Evolutionary conservation across 1,140 invertebrate genomes (phyloP).

Genomic region (Gryllus bimaculatus): DNA sequence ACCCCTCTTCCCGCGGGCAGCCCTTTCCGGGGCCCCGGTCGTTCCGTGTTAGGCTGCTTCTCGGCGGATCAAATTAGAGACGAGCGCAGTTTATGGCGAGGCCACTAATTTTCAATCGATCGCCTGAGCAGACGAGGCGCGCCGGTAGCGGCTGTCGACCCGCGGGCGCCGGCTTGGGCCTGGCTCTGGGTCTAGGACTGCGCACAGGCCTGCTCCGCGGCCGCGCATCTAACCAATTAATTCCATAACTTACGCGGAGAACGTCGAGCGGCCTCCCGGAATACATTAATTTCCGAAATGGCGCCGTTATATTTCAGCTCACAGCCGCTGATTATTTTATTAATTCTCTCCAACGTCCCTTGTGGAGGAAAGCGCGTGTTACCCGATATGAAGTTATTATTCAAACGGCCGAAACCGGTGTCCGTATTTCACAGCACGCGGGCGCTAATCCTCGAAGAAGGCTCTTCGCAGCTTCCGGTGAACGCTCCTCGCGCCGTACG

Average conservation of each 20-base stretch:
- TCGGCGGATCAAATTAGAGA: neutral
- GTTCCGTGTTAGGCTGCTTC: neutral
- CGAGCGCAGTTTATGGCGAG: neutral
- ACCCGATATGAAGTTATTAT: conserved; percentile 1
- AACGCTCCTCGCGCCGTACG: neutral
- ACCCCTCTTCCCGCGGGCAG: too few relatives aligned
- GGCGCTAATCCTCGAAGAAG: neutral
- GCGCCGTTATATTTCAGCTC: neutral
- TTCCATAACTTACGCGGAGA: neutral
- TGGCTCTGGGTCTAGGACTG: too few relatives aligned
- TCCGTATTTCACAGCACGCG: neutral
- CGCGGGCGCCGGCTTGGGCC: too few relatives aligned
- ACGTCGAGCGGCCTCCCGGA: neutral
- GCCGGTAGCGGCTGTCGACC: neutral
- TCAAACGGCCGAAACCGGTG: neutral
- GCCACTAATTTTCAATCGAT: conserved; percentile 4
- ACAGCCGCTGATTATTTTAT: neutral
- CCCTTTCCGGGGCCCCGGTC: too few relatives aligned
- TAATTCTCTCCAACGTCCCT: neutral
- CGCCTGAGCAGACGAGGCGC: neutral
- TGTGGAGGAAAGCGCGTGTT: neutral
- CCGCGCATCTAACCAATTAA: neutral
- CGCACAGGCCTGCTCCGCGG: neutral
- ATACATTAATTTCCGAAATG: neutral
- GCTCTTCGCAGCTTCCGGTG: neutral